phyloP scores from a whole-genome alignment of 2,888 invertebrate species.

The Eueremaeus valkanovi region DNA sequence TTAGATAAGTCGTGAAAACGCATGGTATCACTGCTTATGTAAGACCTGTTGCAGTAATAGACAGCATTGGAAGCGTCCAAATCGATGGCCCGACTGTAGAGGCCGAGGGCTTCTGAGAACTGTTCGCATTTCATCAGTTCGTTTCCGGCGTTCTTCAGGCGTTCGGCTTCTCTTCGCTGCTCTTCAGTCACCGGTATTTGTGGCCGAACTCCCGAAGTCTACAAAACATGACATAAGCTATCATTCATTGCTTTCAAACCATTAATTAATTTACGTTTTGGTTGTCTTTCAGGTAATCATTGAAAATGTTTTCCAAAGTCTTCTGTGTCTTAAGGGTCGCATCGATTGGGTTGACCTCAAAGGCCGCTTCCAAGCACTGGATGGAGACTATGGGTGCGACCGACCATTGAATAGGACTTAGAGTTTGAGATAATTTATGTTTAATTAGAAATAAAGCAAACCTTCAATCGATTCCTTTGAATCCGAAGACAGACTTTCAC shows the following conservation, averaged over 20 bases:
- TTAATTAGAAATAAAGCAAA: slow-evolving; percentile 44
- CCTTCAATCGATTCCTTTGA: slow-evolving; percentile 72
- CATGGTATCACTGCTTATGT: neutral
- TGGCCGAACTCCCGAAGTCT: neutral
- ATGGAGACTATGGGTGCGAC: slow-evolving; percentile 64
- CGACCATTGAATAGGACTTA: neutral
- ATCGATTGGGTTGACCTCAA: slow-evolving; percentile 61
- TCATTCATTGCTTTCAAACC: neutral
- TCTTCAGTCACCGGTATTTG: slow-evolving; percentile 45
- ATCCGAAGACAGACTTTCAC: slow-evolving; percentile 53
- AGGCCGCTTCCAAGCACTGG: slow-evolving; percentile 89
- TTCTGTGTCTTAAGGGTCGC: slow-evolving; percentile 52
- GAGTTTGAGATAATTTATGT: too few species aligned
- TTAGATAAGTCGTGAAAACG: neutral
- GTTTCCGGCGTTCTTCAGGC: slow-evolving; percentile 69
- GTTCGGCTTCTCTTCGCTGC: slow-evolving; percentile 65
- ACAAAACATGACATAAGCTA: neutral
- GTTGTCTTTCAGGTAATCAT: slow-evolving; percentile 49
- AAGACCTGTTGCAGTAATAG: slow-evolving; percentile 80
- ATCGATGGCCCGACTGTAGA: slow-evolving; percentile 72
- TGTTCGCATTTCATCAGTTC: slow-evolving; percentile 77
- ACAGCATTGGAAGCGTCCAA: slow-evolving; percentile 84
- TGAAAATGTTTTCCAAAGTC: slow-evolving; percentile 56
- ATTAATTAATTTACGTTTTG: slow-evolving; percentile 42
- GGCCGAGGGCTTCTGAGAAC: slow-evolving; percentile 57